Conservation (phyloP, 2,888 invertebrate genomes). For the Neoascia interrupta region DNA sequence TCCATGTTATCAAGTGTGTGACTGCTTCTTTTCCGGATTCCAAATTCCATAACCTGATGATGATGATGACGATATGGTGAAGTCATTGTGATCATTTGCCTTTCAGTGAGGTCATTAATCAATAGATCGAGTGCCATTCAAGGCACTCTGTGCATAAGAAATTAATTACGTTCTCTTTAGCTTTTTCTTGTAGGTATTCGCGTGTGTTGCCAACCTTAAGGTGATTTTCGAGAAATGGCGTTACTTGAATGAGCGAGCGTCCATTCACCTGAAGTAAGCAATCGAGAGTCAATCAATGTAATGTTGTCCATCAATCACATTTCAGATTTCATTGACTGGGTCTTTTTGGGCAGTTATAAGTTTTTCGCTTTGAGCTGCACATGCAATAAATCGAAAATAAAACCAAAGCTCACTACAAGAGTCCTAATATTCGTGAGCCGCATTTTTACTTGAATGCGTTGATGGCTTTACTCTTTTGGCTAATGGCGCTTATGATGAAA, state of each 20-base stretch:
- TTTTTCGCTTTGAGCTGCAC: background rate
- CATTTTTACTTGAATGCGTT: too few species aligned
- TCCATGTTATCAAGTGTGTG: background rate
- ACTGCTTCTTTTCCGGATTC: constrained; percentile 40
- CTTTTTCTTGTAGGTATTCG: background rate
- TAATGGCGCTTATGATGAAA: too few species aligned
- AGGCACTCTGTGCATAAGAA: constrained; percentile 16
- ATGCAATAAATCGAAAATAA: background rate
- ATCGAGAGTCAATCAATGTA: constrained; percentile 20
- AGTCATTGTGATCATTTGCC: constrained; percentile 34
- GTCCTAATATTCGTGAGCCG: too few species aligned
- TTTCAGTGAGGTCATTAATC: constrained; percentile 43
- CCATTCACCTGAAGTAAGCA: constrained; percentile 56
- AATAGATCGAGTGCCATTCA: constrained; percentile 48
- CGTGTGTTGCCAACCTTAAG: background rate
- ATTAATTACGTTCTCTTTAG: constrained; percentile 42
- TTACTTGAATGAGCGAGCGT: constrained; percentile 17
- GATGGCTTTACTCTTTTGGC: too few species aligned
- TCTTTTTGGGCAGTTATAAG: too few species aligned
- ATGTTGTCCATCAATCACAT: constrained; percentile 54
- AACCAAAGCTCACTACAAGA: too few species aligned
- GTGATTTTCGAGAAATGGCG: background rate
- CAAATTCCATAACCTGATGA: constrained; percentile 18
- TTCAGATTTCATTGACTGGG: constrained; percentile 39
- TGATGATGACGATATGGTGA: constrained; percentile 15